Percentiles rank a stretch among this genome's conserved stretches.
Conservation (phyloP, 2,888 invertebrate species). For the Aphidoletes aphidimyza region DNA sequence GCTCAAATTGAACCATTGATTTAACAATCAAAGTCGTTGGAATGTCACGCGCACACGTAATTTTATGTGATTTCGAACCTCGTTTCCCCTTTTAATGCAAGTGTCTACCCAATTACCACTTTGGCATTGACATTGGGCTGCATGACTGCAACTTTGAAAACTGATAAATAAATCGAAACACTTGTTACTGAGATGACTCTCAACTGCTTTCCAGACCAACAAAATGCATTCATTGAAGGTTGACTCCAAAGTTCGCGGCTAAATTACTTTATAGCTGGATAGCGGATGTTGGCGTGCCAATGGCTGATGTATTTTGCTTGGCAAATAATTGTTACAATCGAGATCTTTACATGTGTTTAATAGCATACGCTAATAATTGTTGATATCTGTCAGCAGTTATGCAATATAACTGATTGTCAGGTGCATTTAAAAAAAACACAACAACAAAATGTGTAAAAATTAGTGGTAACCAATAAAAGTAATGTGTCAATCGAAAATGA, state of each 20-base stretch:
- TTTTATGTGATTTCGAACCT: no score
- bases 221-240: no score
- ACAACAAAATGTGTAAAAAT: not conserved
- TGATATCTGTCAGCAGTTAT: slow-evolving; percentile 3
- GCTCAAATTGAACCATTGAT: not conserved
- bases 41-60: no score
- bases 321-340: not conserved
- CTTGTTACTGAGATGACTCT: no score
- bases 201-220: no score
- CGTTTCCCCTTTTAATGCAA: no score
- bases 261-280: not conserved
- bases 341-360: not conserved
- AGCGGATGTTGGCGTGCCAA: not conserved
- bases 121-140: no score
- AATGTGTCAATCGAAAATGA: no score
- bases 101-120: no score
- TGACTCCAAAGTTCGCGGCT: not conserved
- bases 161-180: no score
- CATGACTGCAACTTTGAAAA: no score
- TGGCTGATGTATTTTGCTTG: not conserved
- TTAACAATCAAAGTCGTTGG: not conserved
- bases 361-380: slow-evolving; percentile 21
- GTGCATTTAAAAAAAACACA: not conserved
- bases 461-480: no score
- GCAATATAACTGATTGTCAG: not conserved